Evolutionary conservation across 2,113 vertebrate species (phyloP), one percentile per base, ranked within the genome.

Genomic region (Silurus glanis): DNA sequence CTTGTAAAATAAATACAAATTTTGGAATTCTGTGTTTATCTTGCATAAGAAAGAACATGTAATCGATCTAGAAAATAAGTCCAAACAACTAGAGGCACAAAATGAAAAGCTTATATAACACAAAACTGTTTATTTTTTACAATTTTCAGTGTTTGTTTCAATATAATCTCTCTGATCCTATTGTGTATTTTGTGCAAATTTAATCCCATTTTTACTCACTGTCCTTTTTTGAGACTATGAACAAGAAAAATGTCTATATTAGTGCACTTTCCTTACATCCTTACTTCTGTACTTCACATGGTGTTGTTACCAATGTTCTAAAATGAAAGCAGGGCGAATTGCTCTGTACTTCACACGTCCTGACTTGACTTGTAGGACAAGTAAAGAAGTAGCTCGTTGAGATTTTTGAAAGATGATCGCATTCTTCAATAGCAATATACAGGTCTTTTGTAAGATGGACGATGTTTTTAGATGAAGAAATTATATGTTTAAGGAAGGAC

Each of bases 341-440:
- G 71, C 64, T 80, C 62, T 85, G 88, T 67, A 61, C 62, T 85
- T 37, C 25, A 91, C 94, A 55, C 90, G 93, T 90, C 90, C 88
- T 9, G 80, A 92, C 93, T 90, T 61, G 92, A 92, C 85, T 87
- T 78, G 37, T 14, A 69, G 21, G 51, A 71, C 82, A 23, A 82
- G 55, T 47, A 37, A 69, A 79, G 58, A 58, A 87, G 78, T 49
- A 66, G 59, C 72, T 80, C 9, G 21, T 59, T 59, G 49, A 45
- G 83, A 87, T 67, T 71, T 64, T 23, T 67, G 25, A 69, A 76
- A 87, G 79, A 84, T 59, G 61, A 76, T 53, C 56, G 17, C 64
- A 62, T 59, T 49, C 61, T 81, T 67, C 28, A 78, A 49, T 47
- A 47, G 25, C 49, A 28, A 37, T 17, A 17, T 9, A 10, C 16